These are phyloP conservation scores for Ptilonorhynchus violaceus DNA, from an alignment of 2,113 vertebrate species.

Conservation along the genomic window DNA sequence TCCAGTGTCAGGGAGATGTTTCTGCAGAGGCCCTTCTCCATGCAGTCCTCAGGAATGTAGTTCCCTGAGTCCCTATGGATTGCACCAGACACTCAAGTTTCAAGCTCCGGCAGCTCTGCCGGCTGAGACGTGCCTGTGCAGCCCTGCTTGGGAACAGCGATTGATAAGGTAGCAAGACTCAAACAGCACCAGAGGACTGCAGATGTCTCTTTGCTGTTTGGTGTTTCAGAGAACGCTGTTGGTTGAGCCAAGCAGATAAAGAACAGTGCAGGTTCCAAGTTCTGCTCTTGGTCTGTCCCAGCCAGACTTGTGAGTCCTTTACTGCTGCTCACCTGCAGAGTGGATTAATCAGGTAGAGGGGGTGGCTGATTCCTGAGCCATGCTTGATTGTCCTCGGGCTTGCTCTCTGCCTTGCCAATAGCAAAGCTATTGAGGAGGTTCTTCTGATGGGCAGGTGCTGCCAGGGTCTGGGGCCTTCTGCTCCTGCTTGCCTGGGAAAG, in stretches of 20 bases:
- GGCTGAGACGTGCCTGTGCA: background rate
- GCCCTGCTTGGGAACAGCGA: background rate
- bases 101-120: background rate
- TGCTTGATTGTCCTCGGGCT: background rate
- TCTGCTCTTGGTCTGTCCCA: background rate
- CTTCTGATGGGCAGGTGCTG: background rate
- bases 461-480: background rate
- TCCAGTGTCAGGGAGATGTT: background rate
- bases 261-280: background rate
- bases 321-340: background rate
- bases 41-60: background rate
- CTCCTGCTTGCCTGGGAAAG: background rate
- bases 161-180: background rate
- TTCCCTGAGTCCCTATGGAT: conserved; percentile 29
- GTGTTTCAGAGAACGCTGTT: background rate
- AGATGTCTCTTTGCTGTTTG: background rate
- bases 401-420: background rate
- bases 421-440: background rate
- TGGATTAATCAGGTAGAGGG: background rate
- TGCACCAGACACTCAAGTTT: conserved; percentile 39
- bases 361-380: background rate
- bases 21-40: background rate
- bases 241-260: background rate
- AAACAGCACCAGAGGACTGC: background rate
- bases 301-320: background rate